Conservation (phyloP, 2,888 invertebrate genomes). For the Sarcophaga subvicina region DNA sequence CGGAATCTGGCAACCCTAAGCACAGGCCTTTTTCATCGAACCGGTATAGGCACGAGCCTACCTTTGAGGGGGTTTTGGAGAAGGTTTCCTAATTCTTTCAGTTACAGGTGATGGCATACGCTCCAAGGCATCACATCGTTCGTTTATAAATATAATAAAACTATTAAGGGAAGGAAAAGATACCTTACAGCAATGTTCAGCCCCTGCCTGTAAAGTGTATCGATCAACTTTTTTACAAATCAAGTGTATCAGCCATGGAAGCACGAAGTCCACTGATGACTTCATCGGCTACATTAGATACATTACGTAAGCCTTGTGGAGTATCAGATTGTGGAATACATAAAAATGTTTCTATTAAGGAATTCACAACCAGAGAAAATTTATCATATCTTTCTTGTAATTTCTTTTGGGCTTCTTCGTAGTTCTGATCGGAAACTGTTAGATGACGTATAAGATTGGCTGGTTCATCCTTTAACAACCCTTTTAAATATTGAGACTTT, state of each 20-base stretch:
- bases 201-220: constrained; percentile 47
- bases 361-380: constrained; percentile 48
- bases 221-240: constrained; percentile 45
- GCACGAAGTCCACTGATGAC: constrained; percentile 50
- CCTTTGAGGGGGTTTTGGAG: constrained; percentile 1
- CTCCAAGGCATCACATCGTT: constrained; percentile 46
- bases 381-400: constrained; percentile 57
- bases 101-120: neutral
- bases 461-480: constrained; percentile 31
- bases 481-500: constrained; percentile 40
- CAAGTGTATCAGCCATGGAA: constrained; percentile 46
- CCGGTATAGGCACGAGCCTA: constrained; percentile 21
- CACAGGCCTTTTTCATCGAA: neutral
- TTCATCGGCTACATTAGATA: constrained; percentile 51
- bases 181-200: constrained; percentile 37
- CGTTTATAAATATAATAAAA: constrained; percentile 46
- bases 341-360: constrained; percentile 52
- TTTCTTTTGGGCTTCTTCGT: constrained; percentile 52
- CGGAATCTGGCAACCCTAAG: too few species aligned
- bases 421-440: constrained; percentile 47
- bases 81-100: neutral
- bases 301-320: neutral
- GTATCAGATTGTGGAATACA: neutral
- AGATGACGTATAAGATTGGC: constrained; percentile 43
- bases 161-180: constrained; percentile 45